phyloP scores from a whole-genome alignment of 2,888 invertebrate genomes.

The Pachymerium ferrugineum region DNA sequence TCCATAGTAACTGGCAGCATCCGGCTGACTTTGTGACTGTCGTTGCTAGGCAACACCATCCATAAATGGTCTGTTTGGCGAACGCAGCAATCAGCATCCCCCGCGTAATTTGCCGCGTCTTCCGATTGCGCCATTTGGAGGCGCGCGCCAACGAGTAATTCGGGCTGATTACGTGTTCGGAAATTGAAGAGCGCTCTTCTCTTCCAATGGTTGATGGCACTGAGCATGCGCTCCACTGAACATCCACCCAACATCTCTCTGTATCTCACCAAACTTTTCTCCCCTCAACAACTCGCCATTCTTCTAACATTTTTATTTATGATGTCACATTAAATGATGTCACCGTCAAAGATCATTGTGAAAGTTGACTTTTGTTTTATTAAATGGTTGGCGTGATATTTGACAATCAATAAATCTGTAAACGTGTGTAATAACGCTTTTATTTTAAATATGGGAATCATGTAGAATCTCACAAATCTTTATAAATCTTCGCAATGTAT shows the following conservation, averaged over 20 bases:
- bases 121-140: constrained; percentile 17
- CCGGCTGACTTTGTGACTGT: constrained; percentile 17
- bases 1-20: neutral
- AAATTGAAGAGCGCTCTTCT: constrained; percentile 18
- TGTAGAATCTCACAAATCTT: too few species aligned
- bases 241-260: too few species aligned
- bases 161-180: constrained; percentile 16
- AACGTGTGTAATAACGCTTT: too few species aligned
- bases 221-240: neutral
- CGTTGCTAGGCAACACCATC: constrained; percentile 12
- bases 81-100: constrained; percentile 17
- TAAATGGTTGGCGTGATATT: too few species aligned
- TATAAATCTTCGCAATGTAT: too few species aligned
- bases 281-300: neutral
- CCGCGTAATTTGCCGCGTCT: constrained; percentile 8
- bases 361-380: too few species aligned
- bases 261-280: neutral
- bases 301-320: neutral
- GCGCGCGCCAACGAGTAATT: constrained; percentile 16
- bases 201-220: neutral
- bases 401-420: too few species aligned
- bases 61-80: constrained; percentile 18
- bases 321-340: too few species aligned
- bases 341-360: too few species aligned
- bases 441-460: too few species aligned